Conservation (phyloP, 2,113 vertebrate genomes). For the Nesoenas mayeri region DNA sequence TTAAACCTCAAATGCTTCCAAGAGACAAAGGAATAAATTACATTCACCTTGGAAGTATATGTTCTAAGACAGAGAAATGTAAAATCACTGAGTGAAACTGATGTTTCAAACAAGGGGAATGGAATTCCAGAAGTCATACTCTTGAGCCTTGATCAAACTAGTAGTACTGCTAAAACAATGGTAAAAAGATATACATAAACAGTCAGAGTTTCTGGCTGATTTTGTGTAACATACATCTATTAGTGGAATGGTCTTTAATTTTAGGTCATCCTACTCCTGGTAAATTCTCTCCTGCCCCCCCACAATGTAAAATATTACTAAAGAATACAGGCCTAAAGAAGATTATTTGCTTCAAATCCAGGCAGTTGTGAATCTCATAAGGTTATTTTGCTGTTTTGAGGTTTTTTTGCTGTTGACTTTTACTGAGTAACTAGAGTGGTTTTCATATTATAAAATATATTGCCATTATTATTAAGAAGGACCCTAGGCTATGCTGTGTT, state of each 20-base stretch:
- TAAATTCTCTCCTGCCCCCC: accelerated
- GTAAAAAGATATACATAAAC: background rate
- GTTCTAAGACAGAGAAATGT: background rate
- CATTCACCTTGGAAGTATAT: background rate
- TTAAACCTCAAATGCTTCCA: background rate
- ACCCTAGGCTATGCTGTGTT: background rate
- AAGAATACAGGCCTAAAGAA: background rate
- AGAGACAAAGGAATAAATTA: background rate
- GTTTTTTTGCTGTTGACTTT: background rate
- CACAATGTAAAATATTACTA: background rate
- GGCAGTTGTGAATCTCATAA: background rate
- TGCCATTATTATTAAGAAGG: background rate
- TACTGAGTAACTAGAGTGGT: background rate
- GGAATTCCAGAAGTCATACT: background rate
- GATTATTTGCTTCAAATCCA: background rate
- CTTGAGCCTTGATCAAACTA: background rate
- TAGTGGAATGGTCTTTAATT: background rate
- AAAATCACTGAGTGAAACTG: background rate
- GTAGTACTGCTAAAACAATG: background rate
- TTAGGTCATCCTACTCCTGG: background rate
- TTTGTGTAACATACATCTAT: background rate
- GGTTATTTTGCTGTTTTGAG: background rate
- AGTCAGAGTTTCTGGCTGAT: background rate
- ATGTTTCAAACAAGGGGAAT: background rate
- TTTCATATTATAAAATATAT: background rate